These are phyloP conservation scores for Euclidia mi DNA, from an alignment of 2,888 invertebrate genomes.

Conservation along the genomic window DNA sequence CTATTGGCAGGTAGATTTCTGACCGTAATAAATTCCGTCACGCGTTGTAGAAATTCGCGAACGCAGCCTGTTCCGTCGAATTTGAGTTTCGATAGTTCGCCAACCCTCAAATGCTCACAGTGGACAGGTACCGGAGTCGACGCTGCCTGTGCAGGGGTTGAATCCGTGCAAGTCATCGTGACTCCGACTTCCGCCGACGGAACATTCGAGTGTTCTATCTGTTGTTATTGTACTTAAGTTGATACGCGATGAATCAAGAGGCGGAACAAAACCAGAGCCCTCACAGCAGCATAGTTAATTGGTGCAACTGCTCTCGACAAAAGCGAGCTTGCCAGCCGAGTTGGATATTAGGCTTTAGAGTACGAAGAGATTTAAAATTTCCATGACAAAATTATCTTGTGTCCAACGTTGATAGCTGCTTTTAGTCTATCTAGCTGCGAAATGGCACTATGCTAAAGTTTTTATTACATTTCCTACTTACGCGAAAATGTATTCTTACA, in stretches of 20 bases:
- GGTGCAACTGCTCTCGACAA: conserved; percentile 31
- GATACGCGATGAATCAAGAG: conserved; percentile 11
- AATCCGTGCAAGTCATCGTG: too few relatives aligned
- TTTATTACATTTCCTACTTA: conserved; percentile 17
- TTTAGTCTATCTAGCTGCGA: conserved; percentile 23
- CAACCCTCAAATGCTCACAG: too few relatives aligned
- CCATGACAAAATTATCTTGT: conserved; percentile 42
- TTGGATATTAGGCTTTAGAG: conserved; percentile 34
- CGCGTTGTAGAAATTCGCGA: too few relatives aligned
- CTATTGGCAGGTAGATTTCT: too few relatives aligned
- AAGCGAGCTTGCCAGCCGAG: conserved; percentile 28
- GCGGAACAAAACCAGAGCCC: conserved; percentile 5
- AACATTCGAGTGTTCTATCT: too few relatives aligned
- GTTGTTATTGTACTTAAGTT: background rate
- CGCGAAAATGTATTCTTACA: conserved; percentile 5
- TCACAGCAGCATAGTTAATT: conserved; percentile 28
- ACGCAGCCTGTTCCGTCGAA: too few relatives aligned
- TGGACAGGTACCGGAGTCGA: too few relatives aligned
- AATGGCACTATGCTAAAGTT: conserved; percentile 26
- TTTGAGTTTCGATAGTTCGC: too few relatives aligned
- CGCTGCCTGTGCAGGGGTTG: too few relatives aligned
- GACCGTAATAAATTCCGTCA: too few relatives aligned
- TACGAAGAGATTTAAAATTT: conserved; percentile 48
- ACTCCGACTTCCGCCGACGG: too few relatives aligned
- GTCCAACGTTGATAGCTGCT: conserved; percentile 33